Conservation (phyloP, 2,113 vertebrate genomes). For the Tautogolabrus adspersus region DNA sequence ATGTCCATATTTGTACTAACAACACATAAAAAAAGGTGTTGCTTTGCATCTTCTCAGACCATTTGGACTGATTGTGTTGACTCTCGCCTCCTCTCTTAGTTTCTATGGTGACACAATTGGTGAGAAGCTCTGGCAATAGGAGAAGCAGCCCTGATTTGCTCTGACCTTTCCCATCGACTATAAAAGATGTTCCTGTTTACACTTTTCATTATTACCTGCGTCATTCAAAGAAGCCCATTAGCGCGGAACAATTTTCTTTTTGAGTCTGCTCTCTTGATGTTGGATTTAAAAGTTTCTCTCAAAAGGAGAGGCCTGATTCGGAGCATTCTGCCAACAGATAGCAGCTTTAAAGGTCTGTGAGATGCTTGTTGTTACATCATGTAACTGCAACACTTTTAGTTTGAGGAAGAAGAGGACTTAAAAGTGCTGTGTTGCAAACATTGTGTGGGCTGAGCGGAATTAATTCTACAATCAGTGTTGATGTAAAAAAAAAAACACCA, state of each 20-base stretch:
- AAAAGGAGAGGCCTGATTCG: neutral
- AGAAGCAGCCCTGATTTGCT: neutral
- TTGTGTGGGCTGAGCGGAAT: conserved; percentile 21
- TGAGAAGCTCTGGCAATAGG: conserved; percentile 9
- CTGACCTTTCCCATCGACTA: neutral
- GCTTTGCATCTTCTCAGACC: neutral
- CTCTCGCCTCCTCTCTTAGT: conserved; percentile 4
- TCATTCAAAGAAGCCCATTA: neutral
- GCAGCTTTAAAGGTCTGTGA: neutral
- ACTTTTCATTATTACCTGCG: neutral
- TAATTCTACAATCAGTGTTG: conserved; percentile 41
- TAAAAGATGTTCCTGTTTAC: neutral
- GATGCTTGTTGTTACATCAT: conserved; percentile 7
- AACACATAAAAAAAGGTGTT: neutral
- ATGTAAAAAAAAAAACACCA: conserved; percentile 61
- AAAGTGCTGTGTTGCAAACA: conserved; percentile 2
- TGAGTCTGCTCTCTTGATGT: neutral
- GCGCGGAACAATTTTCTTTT: neutral
- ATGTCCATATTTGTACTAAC: neutral
- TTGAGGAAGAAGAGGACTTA: neutral
- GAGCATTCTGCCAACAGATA: neutral
- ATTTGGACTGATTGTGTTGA: neutral
- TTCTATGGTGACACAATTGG: conserved; percentile 21
- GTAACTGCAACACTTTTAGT: neutral
- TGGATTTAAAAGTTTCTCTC: neutral